Evolutionary conservation across 2,113 vertebrate genomes (phyloP).

Genomic region (Thunnus maccoyii): DNA sequence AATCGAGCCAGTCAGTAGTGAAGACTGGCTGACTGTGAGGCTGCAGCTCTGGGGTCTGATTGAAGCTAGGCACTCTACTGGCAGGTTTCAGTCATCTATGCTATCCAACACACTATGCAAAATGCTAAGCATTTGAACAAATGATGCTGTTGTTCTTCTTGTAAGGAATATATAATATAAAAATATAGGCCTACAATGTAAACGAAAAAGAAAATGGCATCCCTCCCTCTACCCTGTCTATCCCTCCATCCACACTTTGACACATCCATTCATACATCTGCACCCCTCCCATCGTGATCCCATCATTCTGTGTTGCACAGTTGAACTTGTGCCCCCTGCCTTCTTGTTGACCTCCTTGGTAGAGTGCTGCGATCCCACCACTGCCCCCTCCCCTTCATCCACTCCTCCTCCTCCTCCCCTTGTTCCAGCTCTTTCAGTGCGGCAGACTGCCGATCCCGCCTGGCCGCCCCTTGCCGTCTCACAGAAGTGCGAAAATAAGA

Average conservation of each 20-base stretch:
- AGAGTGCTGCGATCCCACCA: constrained; percentile 74
- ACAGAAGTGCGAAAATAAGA: constrained; percentile 92
- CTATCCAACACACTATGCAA: constrained; percentile 90
- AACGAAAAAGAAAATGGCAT: no score
- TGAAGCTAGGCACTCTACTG: not conserved
- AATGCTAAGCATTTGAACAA: no score
- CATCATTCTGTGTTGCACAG: constrained; percentile 30
- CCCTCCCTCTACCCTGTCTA: not conserved
- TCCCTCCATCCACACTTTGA: constrained; percentile 34
- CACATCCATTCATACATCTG: constrained; percentile 33
- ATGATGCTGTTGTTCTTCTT: no score
- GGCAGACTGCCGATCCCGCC: constrained; percentile 85
- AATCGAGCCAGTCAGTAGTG: constrained; percentile 10
- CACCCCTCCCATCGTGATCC: constrained; percentile 26
- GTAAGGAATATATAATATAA: no score
- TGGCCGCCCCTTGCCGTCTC: constrained; percentile 87
- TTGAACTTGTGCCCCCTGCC: constrained; percentile 90
- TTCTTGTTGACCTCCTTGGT: constrained; percentile 85
- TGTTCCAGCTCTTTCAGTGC: constrained; percentile 75
- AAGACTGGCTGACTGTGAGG: constrained; percentile 17
- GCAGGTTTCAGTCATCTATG: constrained; percentile 86
- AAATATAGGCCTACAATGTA: no score
- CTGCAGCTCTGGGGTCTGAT: constrained; percentile 17
- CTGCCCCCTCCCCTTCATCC: constrained; percentile 41
- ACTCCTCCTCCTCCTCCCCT: constrained; percentile 33